Evolutionary conservation across 1,140 invertebrate species (phyloP), one percentile per base, ranked within the genome.

Genomic region (Temnothorax longispinosus): DNA sequence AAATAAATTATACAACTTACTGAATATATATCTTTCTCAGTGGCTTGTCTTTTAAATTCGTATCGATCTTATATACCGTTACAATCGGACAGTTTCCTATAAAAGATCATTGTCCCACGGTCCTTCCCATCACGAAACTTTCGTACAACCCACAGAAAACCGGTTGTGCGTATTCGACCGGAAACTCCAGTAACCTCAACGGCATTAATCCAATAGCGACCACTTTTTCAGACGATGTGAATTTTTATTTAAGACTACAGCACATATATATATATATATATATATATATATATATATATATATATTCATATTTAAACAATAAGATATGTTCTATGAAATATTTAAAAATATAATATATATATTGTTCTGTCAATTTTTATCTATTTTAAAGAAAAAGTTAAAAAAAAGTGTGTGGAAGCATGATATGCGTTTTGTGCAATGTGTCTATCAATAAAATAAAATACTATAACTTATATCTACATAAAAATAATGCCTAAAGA

Each of bases 111-210:
- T 81, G n/a, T 81, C 64, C 77, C 77, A 81, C 77, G 77, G 47
- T 54, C 47, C 47, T 81, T 56, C 38, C 47, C 77, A 18, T 27
- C n/a, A 15, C 35, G 44, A 80, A 67, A 80, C 60, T 27, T 71
- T 81, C 27, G 47, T 54, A 3, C 64, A 81, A 15, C 32, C 62
- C 35, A 52, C 15, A 27, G 64, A 71, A 71, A 81, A 81, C 64
- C 77, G 64, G 77, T 81, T 81, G 38, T 54, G 3, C 77, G 35
- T 71, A 71, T 81, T 81, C 64, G 35, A 81, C 65, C 64, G 77
- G 77, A 81, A 81, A 71, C 44, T 81, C 32, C 47, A 6, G 15
- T 10, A 81, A 54, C n/a, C 35, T 47, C 64, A 81, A 71, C 50
- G n/a, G n/a, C 11, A 27, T 13, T 81, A 21, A 52, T 52, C 7